These are phyloP conservation scores for Pipra filicauda DNA, from an alignment of 2,113 vertebrate species.

Conservation along the genomic window DNA sequence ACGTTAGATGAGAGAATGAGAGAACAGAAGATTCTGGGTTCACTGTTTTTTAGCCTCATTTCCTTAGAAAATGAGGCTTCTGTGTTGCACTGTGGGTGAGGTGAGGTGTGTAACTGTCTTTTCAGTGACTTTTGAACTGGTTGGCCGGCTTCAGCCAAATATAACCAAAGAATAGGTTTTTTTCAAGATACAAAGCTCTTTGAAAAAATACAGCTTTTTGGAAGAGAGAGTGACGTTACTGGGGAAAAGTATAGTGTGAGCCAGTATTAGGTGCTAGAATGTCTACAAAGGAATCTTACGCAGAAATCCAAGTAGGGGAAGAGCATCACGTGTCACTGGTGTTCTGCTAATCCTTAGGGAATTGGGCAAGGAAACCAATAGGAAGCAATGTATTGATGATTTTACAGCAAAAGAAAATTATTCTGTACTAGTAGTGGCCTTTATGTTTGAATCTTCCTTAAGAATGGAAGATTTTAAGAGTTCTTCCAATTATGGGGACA, in stretches of 20 bases:
- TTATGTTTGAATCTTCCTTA: background rate
- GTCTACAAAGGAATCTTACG: background rate
- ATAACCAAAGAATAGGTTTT: background rate
- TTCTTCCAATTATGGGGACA: background rate
- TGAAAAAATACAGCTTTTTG: background rate
- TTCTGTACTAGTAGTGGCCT: background rate
- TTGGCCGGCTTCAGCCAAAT: background rate
- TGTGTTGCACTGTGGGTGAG: background rate
- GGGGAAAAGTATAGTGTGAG: background rate
- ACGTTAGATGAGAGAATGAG: background rate
- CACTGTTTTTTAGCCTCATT: constrained; percentile 6
- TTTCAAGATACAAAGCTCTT: background rate
- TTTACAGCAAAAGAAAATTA: background rate
- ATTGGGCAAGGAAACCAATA: background rate
- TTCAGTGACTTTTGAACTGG: background rate
- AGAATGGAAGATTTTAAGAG: background rate
- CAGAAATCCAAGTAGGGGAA: background rate
- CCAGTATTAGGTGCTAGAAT: background rate
- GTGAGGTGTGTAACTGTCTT: background rate
- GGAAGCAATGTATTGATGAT: background rate
- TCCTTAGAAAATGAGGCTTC: background rate
- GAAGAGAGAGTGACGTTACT: background rate
- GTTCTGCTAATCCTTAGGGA: background rate
- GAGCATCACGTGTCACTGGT: background rate
- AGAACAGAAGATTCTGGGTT: constrained; percentile 3